phyloP scores from a whole-genome alignment of 2,888 invertebrate genomes.

The Drosophila fungiperda region DNA sequence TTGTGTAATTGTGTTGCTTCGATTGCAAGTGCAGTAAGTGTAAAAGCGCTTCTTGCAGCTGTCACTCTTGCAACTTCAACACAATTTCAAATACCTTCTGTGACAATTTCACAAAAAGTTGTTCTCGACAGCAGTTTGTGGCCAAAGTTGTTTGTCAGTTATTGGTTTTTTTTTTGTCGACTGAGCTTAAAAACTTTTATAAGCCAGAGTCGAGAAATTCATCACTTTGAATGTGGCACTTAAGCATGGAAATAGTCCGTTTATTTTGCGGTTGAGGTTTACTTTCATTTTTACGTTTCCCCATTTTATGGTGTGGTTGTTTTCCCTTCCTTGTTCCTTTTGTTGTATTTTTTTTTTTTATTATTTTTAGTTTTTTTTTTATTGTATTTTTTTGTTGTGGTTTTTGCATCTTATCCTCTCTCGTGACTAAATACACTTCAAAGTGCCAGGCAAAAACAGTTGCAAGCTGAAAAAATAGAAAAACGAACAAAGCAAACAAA shows the following conservation, averaged over 20 bases:
- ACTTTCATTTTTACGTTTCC: neutral
- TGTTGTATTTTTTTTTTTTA: neutral
- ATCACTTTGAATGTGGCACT: slow-evolving; percentile 55
- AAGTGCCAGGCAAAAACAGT: slow-evolving; percentile 18
- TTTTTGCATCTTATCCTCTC: slow-evolving; percentile 11
- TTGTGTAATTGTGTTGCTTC: neutral
- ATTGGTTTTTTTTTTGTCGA: neutral
- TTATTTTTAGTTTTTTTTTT: slow-evolving; percentile 3
- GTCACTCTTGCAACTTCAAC: neutral
- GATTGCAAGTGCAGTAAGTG: neutral
- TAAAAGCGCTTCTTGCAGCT: slow-evolving; percentile 5
- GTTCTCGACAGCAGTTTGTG: neutral
- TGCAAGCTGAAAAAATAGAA: neutral
- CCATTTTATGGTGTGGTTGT: slow-evolving; percentile 3
- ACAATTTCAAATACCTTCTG: neutral
- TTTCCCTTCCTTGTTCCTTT: neutral
- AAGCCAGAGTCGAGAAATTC: slow-evolving; percentile 25
- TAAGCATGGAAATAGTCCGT: slow-evolving; percentile 41
- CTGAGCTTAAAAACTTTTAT: slow-evolving; percentile 32
- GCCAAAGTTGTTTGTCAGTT: slow-evolving; percentile 17
- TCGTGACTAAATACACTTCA: slow-evolving; percentile 32
- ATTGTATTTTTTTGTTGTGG: slow-evolving; percentile 5
- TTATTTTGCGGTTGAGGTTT: slow-evolving; percentile 31
- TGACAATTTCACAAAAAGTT: slow-evolving; percentile 10
- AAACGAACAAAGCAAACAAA: slow-evolving; percentile 27